These are phyloP conservation scores for Sebastes itinus DNA, from an alignment of 2,797 vertebrate genomes.

Conservation along the genomic window DNA sequence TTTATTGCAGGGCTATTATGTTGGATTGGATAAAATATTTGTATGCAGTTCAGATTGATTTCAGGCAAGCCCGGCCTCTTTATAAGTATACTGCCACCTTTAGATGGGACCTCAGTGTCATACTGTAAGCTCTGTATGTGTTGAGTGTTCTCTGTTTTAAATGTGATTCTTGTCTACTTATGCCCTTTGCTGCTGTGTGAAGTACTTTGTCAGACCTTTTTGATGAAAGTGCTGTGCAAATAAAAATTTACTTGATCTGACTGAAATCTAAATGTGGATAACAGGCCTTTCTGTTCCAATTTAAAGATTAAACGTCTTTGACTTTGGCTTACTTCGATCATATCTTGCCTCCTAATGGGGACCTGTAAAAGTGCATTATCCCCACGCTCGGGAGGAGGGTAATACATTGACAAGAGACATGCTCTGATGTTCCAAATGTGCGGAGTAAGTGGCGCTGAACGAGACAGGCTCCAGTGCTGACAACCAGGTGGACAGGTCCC, in stretches of 20 bases:
- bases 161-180: slow-evolving; percentile 5
- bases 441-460: slow-evolving; percentile 69
- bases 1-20: not conserved
- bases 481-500: slow-evolving; percentile 80
- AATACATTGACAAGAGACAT: slow-evolving; percentile 66
- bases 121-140: not conserved
- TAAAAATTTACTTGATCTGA: slow-evolving; percentile 45
- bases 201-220: slow-evolving; percentile 26
- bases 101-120: not conserved
- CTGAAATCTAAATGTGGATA: slow-evolving; percentile 34
- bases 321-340: slow-evolving; percentile 40
- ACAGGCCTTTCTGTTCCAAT: slow-evolving; percentile 31
- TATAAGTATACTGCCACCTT: not conserved
- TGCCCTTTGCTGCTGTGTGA: slow-evolving; percentile 9
- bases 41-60: slow-evolving; percentile 11
- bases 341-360: slow-evolving; percentile 46
- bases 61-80: not conserved
- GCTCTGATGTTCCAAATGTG: slow-evolving; percentile 68
- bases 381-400: slow-evolving; percentile 39
- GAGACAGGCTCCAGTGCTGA: slow-evolving; percentile 70
- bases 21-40: not conserved
- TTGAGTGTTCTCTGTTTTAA: slow-evolving; percentile 6
- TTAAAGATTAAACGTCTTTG: slow-evolving; percentile 46
- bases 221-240: slow-evolving; percentile 25
- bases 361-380: slow-evolving; percentile 48